phyloP scores from a whole-genome alignment of 2,113 vertebrate species.

The Grantiella picta region DNA sequence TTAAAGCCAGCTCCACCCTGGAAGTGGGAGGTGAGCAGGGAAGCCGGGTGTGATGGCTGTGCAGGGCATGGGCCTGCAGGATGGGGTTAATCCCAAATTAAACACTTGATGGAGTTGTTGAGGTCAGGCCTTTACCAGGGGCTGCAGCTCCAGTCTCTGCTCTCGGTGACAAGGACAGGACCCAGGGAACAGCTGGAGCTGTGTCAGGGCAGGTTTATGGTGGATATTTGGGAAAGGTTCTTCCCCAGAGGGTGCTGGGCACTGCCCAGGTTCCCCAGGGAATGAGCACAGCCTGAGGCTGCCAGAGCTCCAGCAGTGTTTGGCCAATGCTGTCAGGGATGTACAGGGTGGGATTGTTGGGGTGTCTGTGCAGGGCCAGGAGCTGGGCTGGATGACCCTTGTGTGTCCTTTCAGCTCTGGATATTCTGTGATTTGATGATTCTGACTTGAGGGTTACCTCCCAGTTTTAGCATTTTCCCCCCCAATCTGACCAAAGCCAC shows the following conservation, averaged over 20 bases:
- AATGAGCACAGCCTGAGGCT: rapidly evolving
- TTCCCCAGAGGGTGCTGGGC: not conserved
- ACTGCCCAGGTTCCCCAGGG: not conserved
- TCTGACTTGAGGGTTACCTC: not conserved
- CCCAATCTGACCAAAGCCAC: not conserved
- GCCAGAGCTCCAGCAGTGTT: rapidly evolving
- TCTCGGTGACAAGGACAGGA: not conserved
- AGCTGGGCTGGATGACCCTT: rapidly evolving
- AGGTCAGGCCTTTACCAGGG: not conserved
- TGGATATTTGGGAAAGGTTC: not conserved
- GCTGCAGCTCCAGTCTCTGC: not conserved
- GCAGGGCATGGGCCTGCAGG: not conserved
- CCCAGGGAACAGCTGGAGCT: rapidly evolving
- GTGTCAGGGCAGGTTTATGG: rapidly evolving
- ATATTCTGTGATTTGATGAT: not conserved
- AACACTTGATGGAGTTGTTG: not conserved
- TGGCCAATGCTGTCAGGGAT: rapidly evolving
- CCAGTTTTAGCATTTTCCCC: not conserved
- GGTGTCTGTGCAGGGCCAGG: not conserved
- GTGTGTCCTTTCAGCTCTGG: not conserved
- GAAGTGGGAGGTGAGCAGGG: rapidly evolving
- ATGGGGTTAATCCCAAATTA: not conserved
- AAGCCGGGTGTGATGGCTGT: not conserved
- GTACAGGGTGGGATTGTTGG: not conserved
- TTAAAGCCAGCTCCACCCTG: not conserved